A percentile compares a stretch with the other conserved stretches of the same genome.
Conservation (phyloP, 2,113 vertebrate genomes). For the Enhydra lutris region DNA sequence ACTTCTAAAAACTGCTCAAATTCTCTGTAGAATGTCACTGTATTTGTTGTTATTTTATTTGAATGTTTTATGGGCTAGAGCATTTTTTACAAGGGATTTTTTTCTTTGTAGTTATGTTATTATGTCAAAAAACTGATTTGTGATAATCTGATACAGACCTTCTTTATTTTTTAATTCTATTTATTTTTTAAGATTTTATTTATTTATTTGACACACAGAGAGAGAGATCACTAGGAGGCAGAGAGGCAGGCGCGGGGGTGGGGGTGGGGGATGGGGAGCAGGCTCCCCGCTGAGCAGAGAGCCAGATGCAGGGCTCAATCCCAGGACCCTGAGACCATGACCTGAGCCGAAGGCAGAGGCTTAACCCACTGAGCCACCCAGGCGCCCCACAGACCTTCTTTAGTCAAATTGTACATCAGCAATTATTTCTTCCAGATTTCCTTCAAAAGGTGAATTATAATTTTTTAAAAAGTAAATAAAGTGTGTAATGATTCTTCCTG, state of each 20-base stretch:
- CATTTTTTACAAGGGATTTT: too few species aligned
- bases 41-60: neutral
- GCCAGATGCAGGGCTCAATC: rapidly evolving
- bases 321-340: neutral
- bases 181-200: neutral
- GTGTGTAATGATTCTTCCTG: too few species aligned
- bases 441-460: too few species aligned
- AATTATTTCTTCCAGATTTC: too few species aligned
- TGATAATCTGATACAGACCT: neutral
- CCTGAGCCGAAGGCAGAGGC: neutral
- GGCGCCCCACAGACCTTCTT: neutral
- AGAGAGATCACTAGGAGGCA: too few species aligned
- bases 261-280: neutral
- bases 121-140: too few species aligned
- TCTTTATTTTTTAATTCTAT: neutral
- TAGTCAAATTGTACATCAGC: too few species aligned
- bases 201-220: neutral
- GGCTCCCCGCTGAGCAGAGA: neutral
- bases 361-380: neutral
- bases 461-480: too few species aligned
- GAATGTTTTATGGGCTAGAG: neutral
- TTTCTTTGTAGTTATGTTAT: too few species aligned
- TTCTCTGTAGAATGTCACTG: neutral
- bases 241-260: neutral
- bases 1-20: neutral